These are phyloP conservation scores for Dinoponera quadriceps DNA, from an alignment of 1,140 invertebrate genomes.

Conservation along the genomic window DNA sequence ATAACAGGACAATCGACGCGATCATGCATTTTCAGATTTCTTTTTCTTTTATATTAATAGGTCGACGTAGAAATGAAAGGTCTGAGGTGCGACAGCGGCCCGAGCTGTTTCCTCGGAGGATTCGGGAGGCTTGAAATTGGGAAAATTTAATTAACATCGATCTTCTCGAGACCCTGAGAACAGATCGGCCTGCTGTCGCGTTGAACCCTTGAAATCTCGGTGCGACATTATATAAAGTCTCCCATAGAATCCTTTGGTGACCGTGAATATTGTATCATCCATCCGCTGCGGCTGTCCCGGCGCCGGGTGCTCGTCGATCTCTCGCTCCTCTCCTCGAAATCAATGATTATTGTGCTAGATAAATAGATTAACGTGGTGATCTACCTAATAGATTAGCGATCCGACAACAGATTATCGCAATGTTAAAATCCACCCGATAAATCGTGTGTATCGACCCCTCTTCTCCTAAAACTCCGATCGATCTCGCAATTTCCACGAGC, in stretches of 20 bases:
- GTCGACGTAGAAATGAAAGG: constrained; percentile 22
- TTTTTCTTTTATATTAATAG: constrained; percentile 35
- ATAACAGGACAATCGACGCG: constrained; percentile 5
- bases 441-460: no score
- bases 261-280: constrained; percentile 31
- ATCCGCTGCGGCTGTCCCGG: constrained; percentile 5
- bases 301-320: not conserved
- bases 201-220: not conserved
- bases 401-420: no score
- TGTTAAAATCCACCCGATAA: no score
- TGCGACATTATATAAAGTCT: constrained; percentile 38
- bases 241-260: constrained; percentile 15
- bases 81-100: no score
- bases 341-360: not conserved
- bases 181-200: no score
- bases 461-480: no score
- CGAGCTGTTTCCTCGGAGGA: no score
- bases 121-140: no score
- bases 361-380: constrained; percentile 48
- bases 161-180: no score
- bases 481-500: no score
- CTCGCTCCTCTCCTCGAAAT: no score
- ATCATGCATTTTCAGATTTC: not conserved
- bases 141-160: no score
- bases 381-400: constrained; percentile 3